Evolutionary conservation across 2,797 vertebrate species (phyloP), one percentile per base, ranked within the genome.

Genomic region (Macroramphosus scolopax): DNA sequence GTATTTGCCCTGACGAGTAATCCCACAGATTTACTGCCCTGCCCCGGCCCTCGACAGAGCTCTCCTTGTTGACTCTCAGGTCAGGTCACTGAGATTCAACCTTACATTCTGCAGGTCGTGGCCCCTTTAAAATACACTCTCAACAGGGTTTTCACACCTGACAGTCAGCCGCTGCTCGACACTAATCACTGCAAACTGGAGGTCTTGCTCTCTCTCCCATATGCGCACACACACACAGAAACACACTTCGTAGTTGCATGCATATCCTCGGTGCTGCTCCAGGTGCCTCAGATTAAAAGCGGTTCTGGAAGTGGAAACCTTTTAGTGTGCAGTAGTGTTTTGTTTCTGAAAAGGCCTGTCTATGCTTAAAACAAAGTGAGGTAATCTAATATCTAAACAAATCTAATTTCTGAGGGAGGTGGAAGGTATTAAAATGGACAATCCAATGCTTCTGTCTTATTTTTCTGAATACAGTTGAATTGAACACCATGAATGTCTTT

Each of bases 111-210:
- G 42, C 13, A 17, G 68, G 65, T 60, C 59, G 47, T 3, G 50
- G 45, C 46, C 39, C 62, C 41, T 48, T 70, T 74, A 69, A 82
- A 76, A 68, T 47, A 45, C 14, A 51, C 55, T 46, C 31, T 14
- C 36, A 43, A 41, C 47, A 36, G 42, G 51, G 32, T 39, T 60
- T 64, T 57, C 59, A 37, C 51, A 68, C 38, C 51, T 41, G 56
- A 68, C 51, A 43, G 20, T 11, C 18, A 35, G 34, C 28, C n/a
- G 49, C 32, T 49, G 5, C 6, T 42, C 60, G 36, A 42, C 39
- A 29, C 10, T 28, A 17, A 3, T 32, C 26, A 15, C 31, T 14
- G 22, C 54, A 57, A 17, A 29, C 8, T 15, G 8, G 14, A 17
- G 46, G 15, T 62, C 17, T 62, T 6, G n/a, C 17, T 34, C 56